A percentile compares a stretch with the other conserved stretches of the same genome.
Conservation (phyloP, 2,888 invertebrate genomes). For the Trissolcus brochymenae region DNA sequence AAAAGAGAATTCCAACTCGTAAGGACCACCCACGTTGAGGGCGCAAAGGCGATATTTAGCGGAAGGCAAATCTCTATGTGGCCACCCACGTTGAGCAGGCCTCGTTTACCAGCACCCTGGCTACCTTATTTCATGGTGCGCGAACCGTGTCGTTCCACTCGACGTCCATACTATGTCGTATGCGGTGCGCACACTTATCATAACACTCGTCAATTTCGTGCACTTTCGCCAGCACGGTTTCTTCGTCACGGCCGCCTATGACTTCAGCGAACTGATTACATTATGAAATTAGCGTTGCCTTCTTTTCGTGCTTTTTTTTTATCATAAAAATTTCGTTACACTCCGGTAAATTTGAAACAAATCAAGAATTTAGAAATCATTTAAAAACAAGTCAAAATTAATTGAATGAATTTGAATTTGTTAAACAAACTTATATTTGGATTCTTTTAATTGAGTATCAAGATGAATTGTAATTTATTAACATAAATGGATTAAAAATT, state of each 20-base stretch:
- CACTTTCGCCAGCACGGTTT: not conserved
- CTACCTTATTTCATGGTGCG: constrained; percentile 70
- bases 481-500: not conserved
- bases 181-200: constrained; percentile 5
- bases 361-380: too few species aligned
- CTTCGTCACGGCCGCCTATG: not conserved
- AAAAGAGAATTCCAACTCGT: constrained; percentile 54
- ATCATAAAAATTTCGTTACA: not conserved
- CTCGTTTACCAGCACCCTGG: constrained; percentile 64
- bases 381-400: too few species aligned
- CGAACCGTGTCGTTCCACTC: constrained; percentile 48
- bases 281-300: not conserved
- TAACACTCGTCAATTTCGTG: constrained; percentile 24
- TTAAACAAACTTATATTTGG: too few species aligned
- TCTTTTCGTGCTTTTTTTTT: constrained; percentile 3
- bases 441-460: too few species aligned
- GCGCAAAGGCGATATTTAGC: constrained; percentile 76
- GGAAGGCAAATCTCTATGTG: constrained; percentile 74
- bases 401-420: too few species aligned
- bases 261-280: constrained; percentile 11
- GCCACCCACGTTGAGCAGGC: constrained; percentile 72
- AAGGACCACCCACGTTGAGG: constrained; percentile 74
- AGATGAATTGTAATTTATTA: not conserved
- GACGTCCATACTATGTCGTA: constrained; percentile 41
- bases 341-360: too few species aligned